phyloP scores from a whole-genome alignment of 2,797 vertebrate genomes.

The Sternotherus odoratus region DNA sequence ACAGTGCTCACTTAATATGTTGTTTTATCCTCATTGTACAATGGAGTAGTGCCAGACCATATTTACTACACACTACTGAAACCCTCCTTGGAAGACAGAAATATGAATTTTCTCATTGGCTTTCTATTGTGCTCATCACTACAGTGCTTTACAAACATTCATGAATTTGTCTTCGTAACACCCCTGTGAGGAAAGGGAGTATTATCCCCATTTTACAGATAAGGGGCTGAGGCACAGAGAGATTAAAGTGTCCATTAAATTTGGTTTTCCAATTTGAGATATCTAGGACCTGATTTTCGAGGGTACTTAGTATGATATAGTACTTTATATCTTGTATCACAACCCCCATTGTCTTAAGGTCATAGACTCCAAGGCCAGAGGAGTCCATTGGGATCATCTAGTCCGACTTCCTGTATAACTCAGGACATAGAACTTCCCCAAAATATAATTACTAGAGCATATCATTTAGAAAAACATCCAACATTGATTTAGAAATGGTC shows the following conservation, averaged over 20 bases:
- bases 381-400: too few species aligned
- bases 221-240: background rate
- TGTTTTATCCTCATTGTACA: background rate
- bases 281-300: background rate
- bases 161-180: background rate
- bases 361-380: too few species aligned
- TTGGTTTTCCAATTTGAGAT: background rate
- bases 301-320: background rate
- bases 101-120: background rate
- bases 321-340: background rate
- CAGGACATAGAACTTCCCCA: too few species aligned
- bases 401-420: too few species aligned
- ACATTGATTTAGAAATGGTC: too few species aligned
- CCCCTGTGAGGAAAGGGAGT: background rate
- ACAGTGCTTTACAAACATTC: background rate
- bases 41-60: background rate
- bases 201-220: background rate
- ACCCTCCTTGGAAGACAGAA: background rate
- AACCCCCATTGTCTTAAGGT: background rate
- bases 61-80: background rate
- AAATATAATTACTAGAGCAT: too few species aligned
- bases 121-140: background rate
- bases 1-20: background rate
- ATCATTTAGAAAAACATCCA: too few species aligned
- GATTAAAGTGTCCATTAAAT: background rate